These are phyloP conservation scores for Python bivittatus DNA, from an alignment of 2,113 vertebrate genomes.

Conservation along the genomic window DNA sequence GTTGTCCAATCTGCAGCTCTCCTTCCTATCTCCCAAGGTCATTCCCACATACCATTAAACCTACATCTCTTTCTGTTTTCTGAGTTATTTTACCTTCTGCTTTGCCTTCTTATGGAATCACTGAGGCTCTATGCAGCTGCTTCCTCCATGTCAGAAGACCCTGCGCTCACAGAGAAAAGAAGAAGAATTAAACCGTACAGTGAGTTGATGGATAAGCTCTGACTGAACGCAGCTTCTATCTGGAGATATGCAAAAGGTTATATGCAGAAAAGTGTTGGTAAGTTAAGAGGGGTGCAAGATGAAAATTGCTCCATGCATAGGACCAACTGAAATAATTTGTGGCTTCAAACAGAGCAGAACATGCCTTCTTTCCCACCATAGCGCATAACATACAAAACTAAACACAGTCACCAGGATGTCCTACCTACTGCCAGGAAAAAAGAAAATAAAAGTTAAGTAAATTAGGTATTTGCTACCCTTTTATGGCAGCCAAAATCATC, in stretches of 20 bases:
- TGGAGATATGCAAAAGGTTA: neutral
- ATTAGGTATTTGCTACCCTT: neutral
- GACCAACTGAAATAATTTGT: neutral
- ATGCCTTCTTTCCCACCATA: rapidly evolving
- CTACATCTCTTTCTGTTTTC: constrained; percentile 5
- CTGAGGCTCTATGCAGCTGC: constrained; percentile 32
- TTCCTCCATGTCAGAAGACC: constrained; percentile 51
- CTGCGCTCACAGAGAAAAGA: constrained; percentile 19
- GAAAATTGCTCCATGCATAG: neutral
- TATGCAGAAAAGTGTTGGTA: neutral
- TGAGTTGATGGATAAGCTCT: neutral
- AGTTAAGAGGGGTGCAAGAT: neutral
- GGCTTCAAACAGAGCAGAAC: neutral
- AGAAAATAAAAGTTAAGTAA: neutral
- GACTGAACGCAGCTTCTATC: neutral
- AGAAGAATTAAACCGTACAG: neutral
- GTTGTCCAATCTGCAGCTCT: neutral
- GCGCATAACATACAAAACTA: neutral
- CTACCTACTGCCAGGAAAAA: neutral
- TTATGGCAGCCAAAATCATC: neutral
- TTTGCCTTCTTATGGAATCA: constrained; percentile 40
- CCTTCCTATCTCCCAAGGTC: neutral
- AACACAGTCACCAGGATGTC: no score
- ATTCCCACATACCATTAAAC: neutral
- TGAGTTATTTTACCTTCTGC: constrained; percentile 53